Base-by-base conservation (phyloP, 53 echinoderm and acorn worm genomes). In the Antedon mediterranea region DNA sequence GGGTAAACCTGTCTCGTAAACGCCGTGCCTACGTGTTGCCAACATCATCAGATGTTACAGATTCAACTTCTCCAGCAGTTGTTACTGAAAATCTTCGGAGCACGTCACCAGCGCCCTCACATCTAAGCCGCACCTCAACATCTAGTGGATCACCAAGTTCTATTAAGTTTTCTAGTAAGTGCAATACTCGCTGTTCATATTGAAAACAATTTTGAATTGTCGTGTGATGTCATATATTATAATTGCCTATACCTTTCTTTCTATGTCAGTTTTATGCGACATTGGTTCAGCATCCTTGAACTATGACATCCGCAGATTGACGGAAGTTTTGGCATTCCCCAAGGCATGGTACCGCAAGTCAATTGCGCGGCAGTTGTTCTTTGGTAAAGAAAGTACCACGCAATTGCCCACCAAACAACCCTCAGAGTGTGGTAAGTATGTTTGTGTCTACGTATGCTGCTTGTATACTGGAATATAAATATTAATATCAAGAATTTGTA, bases 341-440 rank as follows among this genome's bases (percentile, higher is more conserved):
- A 97, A 92, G 57, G 97, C 92, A 20, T 97, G 97, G 97, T 97
- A 97, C 81, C 87, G 97, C 37, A 91, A 91, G 86, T 84, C 88
- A 71, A 88, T 97, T 73, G 89, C 87, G 57, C 87, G 86, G 82
- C 75, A 92, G 33, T 73, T 97, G 30, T 97, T 97, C 86, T 86
- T 97, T 15, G 97, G 97, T 11, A 89, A 97, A 29, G 97, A 97
- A 76, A 89, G 85, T 26, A 57, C 88, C 30, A 79, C 80, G 3
- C 77, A 79, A 84, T 23, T 57, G 23, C 57, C 57, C 57, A 57
- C 57, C 3, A 57, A 57, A 57, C 57, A 57, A 57, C 57, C 57
- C 3, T 57, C 57, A 2, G 57, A 57, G 23, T 57, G 57, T 57
- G 57, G 57, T 57, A 23, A 57, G 37, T 37, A 37, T 6, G 6